These are phyloP conservation scores for Arvicanthis niloticus DNA, from an alignment of 2,113 vertebrate species.

Conservation along the genomic window DNA sequence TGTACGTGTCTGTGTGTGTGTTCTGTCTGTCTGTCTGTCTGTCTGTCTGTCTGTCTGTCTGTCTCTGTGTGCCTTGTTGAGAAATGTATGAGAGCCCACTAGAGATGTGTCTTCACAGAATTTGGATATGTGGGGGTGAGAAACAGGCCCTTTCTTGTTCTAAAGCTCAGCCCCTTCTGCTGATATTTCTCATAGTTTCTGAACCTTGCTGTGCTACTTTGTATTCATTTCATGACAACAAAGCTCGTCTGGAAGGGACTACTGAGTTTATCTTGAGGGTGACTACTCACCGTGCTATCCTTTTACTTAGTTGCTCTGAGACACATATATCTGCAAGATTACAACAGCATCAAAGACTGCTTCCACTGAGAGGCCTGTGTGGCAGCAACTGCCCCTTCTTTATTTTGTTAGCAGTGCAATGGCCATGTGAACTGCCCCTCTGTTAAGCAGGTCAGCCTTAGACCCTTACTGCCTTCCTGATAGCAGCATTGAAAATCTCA, in stretches of 20 bases:
- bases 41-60: neutral
- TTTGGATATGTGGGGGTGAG: neutral
- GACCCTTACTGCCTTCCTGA: conserved; percentile 48
- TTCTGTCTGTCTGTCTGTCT: neutral
- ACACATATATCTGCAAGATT: neutral
- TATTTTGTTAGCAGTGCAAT: neutral
- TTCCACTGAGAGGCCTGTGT: neutral
- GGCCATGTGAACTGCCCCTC: conserved; percentile 30
- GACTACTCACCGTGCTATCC: neutral
- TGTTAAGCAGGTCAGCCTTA: conserved; percentile 42
- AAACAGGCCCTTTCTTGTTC: accelerated
- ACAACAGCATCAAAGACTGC: neutral
- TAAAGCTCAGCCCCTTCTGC: neutral
- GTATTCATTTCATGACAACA: neutral
- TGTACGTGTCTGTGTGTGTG: no score
- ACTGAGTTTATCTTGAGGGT: conserved; percentile 16
- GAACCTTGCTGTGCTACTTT: neutral
- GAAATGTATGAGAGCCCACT: neutral
- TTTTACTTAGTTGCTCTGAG: neutral
- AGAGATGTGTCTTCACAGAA: neutral
- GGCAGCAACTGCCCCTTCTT: neutral
- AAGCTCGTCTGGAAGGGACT: neutral
- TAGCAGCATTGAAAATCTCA: neutral
- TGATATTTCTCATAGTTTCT: neutral
- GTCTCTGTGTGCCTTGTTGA: neutral